A percentile compares a stretch with the other conserved stretches of the same genome.
These are phyloP conservation scores for Strigamia crassipes DNA, from an alignment of 2,888 invertebrate species.

Conservation along the genomic window DNA sequence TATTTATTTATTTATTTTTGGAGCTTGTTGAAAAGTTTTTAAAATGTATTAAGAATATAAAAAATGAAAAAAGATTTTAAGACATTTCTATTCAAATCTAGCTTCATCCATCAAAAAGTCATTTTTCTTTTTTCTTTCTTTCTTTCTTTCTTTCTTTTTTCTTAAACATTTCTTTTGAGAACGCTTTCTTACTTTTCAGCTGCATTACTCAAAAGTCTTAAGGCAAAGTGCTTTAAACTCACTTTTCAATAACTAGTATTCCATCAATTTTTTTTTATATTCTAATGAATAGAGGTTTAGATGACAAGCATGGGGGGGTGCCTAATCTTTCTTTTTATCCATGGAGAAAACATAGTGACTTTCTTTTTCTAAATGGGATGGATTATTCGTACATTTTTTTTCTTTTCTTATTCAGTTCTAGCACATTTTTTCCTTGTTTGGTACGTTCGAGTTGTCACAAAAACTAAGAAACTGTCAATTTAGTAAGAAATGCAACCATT, in stretches of 20 bases:
- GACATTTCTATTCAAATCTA: conserved; percentile 40
- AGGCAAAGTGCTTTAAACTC: conserved; percentile 28
- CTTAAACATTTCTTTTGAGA: conserved; percentile 6
- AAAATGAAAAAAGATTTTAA: background rate
- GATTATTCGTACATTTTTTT: conserved; percentile 1
- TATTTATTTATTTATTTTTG: background rate
- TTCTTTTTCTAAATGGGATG: background rate
- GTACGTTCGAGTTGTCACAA: background rate
- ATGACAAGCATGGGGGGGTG: background rate
- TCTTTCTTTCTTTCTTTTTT: background rate
- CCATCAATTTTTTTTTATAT: conserved; percentile 36
- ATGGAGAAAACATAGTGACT: background rate
- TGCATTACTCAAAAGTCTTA: conserved; percentile 40
- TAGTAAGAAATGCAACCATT: background rate
- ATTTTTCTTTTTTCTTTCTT: conserved; percentile 30
- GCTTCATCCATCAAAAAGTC: conserved; percentile 40
- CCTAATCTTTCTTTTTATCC: conserved; percentile 40
- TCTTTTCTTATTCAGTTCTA: background rate
- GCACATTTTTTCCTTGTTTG: background rate
- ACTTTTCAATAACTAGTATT: conserved; percentile 36
- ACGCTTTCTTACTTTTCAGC: background rate
- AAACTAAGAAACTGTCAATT: background rate
- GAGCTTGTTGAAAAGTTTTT: background rate
- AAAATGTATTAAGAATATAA: background rate
- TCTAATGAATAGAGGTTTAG: conserved; percentile 27